Evolutionary conservation across 2,113 vertebrate genomes (phyloP).

Genomic region (Lota lota): DNA sequence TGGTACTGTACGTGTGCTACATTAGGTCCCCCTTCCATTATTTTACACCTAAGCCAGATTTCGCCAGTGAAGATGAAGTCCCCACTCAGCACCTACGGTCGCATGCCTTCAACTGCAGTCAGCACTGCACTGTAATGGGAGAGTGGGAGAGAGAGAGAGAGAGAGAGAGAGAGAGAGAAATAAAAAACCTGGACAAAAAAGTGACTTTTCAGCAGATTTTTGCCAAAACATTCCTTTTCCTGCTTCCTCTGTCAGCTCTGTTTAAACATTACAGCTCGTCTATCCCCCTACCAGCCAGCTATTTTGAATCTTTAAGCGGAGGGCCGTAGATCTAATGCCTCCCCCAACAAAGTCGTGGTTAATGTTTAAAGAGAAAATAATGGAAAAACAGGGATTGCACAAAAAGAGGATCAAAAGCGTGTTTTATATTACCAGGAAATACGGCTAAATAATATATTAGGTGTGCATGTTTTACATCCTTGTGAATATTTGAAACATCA

Average conservation of each 20-base stretch:
- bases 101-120: conserved; percentile 56
- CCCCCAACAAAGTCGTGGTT: conserved; percentile 79
- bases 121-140: conserved; percentile 61
- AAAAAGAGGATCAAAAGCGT: conserved; percentile 67
- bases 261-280: conserved; percentile 53
- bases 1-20: conserved; percentile 2
- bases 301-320: conserved; percentile 71
- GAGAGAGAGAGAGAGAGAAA: conserved; percentile 12
- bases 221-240: conserved; percentile 59
- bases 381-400: conserved; percentile 83
- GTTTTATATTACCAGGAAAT: conserved; percentile 77
- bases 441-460: conserved; percentile 91
- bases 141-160: conserved; percentile 8
- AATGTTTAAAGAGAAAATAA: conserved; percentile 96
- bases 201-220: conserved; percentile 75
- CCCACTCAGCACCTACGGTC: conserved; percentile 61
- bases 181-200: conserved; percentile 38
- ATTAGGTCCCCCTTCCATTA: conserved; percentile 42
- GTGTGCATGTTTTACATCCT: conserved; percentile 78
- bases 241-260: conserved; percentile 61
- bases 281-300: conserved; percentile 65
- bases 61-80: conserved; percentile 46
- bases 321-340: conserved; percentile 59
- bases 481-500: conserved; percentile 84
- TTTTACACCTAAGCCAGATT: conserved; percentile 40